Evolutionary conservation across 1,140 invertebrate genomes (phyloP).

Genomic region (Trichomalopsis sarcophagae): DNA sequence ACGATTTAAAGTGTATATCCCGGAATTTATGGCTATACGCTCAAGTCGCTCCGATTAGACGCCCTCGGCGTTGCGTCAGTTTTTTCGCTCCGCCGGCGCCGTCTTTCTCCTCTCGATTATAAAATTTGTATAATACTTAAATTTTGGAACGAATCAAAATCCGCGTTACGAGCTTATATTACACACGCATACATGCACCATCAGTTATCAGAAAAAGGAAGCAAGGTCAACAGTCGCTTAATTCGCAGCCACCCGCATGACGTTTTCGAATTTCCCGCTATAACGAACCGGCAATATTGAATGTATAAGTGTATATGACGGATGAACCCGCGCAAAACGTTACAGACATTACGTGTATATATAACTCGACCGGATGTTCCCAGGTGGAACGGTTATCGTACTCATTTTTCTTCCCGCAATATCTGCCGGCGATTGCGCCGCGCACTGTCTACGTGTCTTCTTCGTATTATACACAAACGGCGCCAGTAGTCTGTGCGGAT

Average conservation of each 20-base stretch:
- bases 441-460: background rate
- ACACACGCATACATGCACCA: background rate
- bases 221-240: background rate
- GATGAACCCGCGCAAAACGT: background rate
- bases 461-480: no score
- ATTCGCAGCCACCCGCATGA: background rate
- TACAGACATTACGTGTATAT: background rate
- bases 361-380: background rate
- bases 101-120: no score
- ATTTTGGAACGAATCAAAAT: background rate
- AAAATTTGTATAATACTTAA: no score
- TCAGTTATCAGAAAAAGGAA: background rate
- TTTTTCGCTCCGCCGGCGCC: no score
- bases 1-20: no score
- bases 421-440: background rate
- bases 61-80: no score
- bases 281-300: background rate
- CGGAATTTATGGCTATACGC: no score
- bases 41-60: no score
- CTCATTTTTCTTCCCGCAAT: background rate
- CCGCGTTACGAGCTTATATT: background rate
- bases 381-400: background rate
- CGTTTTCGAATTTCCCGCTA: conserved; percentile 3
- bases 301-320: background rate
- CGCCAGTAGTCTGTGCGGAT: no score